phyloP scores from a whole-genome alignment of 2,113 vertebrate genomes.

The Chrysochloris asiatica region DNA sequence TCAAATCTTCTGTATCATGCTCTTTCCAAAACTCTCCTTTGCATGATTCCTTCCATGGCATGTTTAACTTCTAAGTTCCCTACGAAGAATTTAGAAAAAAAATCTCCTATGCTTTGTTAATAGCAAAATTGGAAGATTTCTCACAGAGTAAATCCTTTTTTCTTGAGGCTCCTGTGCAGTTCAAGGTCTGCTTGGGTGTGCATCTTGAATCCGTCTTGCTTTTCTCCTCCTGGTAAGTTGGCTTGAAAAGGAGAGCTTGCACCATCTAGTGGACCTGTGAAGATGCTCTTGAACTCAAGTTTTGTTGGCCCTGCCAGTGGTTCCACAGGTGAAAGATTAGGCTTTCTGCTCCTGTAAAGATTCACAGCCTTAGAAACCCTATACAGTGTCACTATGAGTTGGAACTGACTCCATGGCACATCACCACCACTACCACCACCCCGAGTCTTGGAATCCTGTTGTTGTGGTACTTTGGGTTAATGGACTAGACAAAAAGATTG shows the following conservation, averaged over 20 bases:
- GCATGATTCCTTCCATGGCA: background rate
- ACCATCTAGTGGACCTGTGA: constrained; percentile 84
- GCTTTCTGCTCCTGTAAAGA: too few species aligned
- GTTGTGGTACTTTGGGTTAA: too few species aligned
- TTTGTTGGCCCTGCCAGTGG: constrained; percentile 45
- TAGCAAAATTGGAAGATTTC: background rate
- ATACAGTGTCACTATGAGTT: too few species aligned
- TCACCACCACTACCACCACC: too few species aligned
- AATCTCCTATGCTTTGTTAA: background rate
- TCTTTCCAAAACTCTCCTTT: background rate
- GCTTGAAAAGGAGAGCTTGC: constrained; percentile 81
- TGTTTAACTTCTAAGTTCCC: constrained; percentile 25
- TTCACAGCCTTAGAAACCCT: too few species aligned
- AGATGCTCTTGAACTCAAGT: constrained; percentile 51
- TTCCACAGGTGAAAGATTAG: too few species aligned
- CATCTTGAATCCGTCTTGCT: constrained; percentile 3
- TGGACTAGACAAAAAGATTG: too few species aligned
- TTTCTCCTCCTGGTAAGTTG: constrained; percentile 38
- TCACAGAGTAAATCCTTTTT: background rate
- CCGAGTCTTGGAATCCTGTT: too few species aligned
- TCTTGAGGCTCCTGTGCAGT: background rate
- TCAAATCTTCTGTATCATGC: background rate
- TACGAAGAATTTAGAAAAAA: constrained; percentile 2
- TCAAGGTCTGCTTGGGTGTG: background rate
- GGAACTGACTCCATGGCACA: too few species aligned